Percentiles rank a stretch among this genome's conserved stretches.
phyloP scores from a whole-genome alignment of 2,888 invertebrate genomes.

The Eupithecia exiguata region DNA sequence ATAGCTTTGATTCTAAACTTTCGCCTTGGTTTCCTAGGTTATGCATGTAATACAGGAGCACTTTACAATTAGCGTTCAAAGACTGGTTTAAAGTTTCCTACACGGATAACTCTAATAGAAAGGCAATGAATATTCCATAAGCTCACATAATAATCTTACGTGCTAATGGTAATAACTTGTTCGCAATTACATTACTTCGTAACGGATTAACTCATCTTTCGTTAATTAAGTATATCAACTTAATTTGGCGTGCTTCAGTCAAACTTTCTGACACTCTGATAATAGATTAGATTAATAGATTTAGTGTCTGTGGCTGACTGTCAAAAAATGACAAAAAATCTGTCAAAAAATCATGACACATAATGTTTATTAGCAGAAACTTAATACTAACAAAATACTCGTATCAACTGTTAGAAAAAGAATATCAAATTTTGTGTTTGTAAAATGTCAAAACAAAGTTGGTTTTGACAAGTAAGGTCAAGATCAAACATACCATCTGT shows the following conservation, averaged over 20 bases:
- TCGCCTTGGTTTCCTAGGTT: background rate
- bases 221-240: too few species aligned
- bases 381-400: background rate
- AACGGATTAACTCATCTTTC: slow-evolving; percentile 4
- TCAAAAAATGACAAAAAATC: background rate
- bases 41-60: background rate
- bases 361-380: background rate
- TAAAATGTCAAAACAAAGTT: background rate
- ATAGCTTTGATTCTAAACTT: background rate
- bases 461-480: background rate
- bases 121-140: slow-evolving; percentile 33
- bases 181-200: slow-evolving; percentile 16
- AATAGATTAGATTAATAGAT: background rate
- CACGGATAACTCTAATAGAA: slow-evolving; percentile 17
- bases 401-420: background rate
- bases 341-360: background rate
- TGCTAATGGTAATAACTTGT: slow-evolving; percentile 21
- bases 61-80: background rate
- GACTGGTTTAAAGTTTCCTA: slow-evolving; percentile 11
- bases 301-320: background rate
- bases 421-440: background rate
- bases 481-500: background rate
- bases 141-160: slow-evolving; percentile 30
- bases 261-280: background rate
- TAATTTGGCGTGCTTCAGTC: background rate